These are phyloP conservation scores for Paratrypauchen microcephalus DNA, from an alignment of 2,797 vertebrate genomes.

Conservation along the genomic window DNA sequence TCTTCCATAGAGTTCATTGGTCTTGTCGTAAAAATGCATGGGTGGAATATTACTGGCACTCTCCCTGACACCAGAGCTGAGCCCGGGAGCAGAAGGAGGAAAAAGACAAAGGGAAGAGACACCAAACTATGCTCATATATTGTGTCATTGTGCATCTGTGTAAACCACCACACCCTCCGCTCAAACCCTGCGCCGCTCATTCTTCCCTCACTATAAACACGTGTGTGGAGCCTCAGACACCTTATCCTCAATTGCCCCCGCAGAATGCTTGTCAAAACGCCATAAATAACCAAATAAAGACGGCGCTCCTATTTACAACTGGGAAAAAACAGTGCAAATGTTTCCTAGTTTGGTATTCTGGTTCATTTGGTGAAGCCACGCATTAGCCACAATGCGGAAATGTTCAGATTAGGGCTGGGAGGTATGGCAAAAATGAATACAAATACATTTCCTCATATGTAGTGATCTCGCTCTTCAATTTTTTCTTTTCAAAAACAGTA, in stretches of 20 bases:
- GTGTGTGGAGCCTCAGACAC: constrained; percentile 47
- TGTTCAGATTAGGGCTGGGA: not conserved
- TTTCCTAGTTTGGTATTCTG: too few species aligned
- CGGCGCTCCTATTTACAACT: constrained; percentile 43
- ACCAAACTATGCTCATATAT: constrained; percentile 26
- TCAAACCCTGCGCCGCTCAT: constrained; percentile 18
- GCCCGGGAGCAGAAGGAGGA: constrained; percentile 8
- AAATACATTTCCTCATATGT: too few species aligned
- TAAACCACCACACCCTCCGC: constrained; percentile 46
- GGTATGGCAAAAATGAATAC: too few species aligned
- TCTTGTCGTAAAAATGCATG: constrained; percentile 2
- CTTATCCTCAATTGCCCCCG: constrained; percentile 41
- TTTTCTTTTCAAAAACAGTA: too few species aligned
- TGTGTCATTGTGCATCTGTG: constrained; percentile 37
- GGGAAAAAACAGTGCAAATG: constrained; percentile 47
- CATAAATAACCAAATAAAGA: constrained; percentile 42
- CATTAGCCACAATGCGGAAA: not conserved
- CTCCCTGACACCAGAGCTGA: constrained; percentile 15
- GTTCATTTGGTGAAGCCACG: not conserved
- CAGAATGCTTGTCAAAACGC: constrained; percentile 29
- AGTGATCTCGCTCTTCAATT: too few species aligned
- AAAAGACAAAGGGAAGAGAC: constrained; percentile 7
- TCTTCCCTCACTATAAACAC: constrained; percentile 12
- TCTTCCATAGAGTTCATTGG: not conserved
- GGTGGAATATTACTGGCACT: constrained; percentile 27